Conservation (phyloP, 1,140 invertebrate species). For the Metopolophium dirhodum region DNA sequence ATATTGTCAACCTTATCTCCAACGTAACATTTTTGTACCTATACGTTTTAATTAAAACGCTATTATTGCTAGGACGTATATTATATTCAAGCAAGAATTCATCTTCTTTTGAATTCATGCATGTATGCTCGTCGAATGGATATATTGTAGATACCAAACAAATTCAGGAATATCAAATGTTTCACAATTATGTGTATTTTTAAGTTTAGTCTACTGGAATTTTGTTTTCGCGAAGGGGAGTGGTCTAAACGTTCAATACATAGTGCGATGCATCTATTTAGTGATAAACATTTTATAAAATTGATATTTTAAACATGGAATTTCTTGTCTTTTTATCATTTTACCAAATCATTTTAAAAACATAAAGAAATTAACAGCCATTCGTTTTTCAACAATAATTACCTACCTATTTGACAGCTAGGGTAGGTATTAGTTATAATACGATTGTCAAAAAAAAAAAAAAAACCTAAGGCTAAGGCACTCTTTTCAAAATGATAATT, state of each 20-base stretch:
- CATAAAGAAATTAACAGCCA: neutral
- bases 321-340: neutral
- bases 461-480: neutral
- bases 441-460: neutral
- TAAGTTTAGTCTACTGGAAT: no score
- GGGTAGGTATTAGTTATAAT: neutral
- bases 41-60: neutral
- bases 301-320: neutral
- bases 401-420: neutral
- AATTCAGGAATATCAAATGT: no score
- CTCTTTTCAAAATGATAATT: neutral
- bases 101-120: neutral
- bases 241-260: no score
- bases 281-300: no score
- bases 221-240: no score
- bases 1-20: neutral
- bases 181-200: no score
- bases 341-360: neutral
- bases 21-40: neutral
- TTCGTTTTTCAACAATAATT: neutral
- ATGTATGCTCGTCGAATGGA: neutral
- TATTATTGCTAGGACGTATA: neutral
- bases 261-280: no score
- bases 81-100: neutral
- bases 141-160: neutral